Conservation (phyloP, 2,797 vertebrate genomes). For the Rousettus madagascariensis region DNA sequence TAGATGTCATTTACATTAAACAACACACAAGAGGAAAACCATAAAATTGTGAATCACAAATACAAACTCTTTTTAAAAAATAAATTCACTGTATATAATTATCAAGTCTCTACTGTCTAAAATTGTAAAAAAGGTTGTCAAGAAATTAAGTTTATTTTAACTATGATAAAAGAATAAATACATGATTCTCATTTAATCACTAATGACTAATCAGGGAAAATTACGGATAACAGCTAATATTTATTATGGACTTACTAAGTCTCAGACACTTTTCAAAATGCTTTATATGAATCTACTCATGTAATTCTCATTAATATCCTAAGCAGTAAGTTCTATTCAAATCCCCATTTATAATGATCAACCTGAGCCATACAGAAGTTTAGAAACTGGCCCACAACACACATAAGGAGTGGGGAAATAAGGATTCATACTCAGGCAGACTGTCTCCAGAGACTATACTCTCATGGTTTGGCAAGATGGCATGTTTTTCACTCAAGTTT, state of each 20-base stretch:
- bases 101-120: neutral
- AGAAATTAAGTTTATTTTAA: constrained; percentile 32
- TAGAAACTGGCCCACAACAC: neutral
- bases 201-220: neutral
- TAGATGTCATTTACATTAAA: constrained; percentile 8
- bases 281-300: neutral
- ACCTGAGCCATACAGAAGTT: neutral
- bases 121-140: neutral
- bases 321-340: neutral
- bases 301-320: neutral
- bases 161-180: neutral
- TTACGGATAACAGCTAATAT: neutral
- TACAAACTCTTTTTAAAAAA: neutral
- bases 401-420: neutral
- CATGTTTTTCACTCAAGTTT: neutral
- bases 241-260: neutral
- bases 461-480: neutral
- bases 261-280: neutral
- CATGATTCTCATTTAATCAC: neutral
- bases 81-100: neutral
- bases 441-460: neutral
- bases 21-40: neutral
- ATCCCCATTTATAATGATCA: neutral
- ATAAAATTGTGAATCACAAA: neutral
- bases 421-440: neutral